These are phyloP conservation scores for Scomber scombrus DNA, from an alignment of 2,113 vertebrate genomes.

Conservation along the genomic window DNA sequence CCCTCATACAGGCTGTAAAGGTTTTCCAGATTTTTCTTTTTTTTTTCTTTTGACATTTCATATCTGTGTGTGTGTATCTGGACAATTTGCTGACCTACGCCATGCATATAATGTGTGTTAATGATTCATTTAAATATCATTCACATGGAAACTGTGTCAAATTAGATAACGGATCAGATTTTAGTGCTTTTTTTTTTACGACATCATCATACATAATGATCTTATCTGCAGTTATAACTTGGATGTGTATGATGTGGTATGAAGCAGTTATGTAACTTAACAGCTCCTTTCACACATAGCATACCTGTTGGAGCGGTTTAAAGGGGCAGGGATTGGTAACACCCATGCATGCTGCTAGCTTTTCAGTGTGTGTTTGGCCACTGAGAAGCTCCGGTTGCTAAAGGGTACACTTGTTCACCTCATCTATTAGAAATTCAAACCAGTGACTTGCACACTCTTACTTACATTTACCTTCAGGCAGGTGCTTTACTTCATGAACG, in stretches of 20 bases:
- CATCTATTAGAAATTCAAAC: conserved; percentile 15
- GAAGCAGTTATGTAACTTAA: not conserved
- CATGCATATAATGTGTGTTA: not conserved
- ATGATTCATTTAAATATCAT: not conserved
- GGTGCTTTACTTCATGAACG: not conserved
- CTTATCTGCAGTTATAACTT: too few species aligned
- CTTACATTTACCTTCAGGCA: conserved; percentile 2
- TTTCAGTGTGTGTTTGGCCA: too few species aligned
- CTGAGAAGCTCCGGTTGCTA: not conserved
- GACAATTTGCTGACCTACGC: not conserved
- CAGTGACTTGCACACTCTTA: too few species aligned
- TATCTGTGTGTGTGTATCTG: not conserved
- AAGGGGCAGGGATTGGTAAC: not conserved
- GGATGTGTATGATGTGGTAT: not conserved
- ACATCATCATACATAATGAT: too few species aligned
- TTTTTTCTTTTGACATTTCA: not conserved
- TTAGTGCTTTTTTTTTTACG: too few species aligned
- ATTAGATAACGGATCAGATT: too few species aligned
- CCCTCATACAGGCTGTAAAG: not conserved
- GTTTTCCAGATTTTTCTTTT: conserved; percentile 21
- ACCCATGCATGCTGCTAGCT: not conserved
- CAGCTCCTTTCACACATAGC: not conserved
- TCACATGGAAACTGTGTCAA: not conserved
- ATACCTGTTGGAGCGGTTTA: not conserved
- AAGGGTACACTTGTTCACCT: not conserved